Evolutionary conservation across 2,113 vertebrate genomes (phyloP).

Genomic region (Corvus moneduloides): DNA sequence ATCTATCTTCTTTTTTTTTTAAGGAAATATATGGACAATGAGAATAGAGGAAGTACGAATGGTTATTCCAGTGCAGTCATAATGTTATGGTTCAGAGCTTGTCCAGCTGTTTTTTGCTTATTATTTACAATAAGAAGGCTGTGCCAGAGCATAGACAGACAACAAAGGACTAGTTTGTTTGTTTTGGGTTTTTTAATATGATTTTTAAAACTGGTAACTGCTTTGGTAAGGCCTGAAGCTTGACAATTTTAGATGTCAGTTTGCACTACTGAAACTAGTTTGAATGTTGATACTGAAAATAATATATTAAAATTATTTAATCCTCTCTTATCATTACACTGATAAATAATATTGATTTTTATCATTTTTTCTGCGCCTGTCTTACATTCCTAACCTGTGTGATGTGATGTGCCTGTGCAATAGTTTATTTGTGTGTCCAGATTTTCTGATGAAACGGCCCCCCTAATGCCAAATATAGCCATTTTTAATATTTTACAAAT

Average conservation of each 20-base stretch:
- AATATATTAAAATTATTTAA: neutral
- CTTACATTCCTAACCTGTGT: neutral
- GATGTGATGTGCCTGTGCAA: neutral
- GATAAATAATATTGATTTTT: neutral
- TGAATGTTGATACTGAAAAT: neutral
- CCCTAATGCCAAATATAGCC: neutral
- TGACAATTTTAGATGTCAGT: neutral
- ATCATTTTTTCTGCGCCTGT: rapidly evolving
- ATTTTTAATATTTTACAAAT: conserved; percentile 1
- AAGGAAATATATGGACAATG: neutral
- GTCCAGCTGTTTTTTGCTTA: neutral
- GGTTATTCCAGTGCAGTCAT: neutral
- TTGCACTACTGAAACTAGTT: neutral
- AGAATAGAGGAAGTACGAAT: neutral
- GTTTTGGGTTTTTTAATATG: neutral
- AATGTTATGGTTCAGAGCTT: neutral
- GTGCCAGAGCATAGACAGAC: neutral
- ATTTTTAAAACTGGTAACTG: neutral
- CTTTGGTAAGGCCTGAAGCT: neutral
- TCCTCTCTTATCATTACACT: neutral
- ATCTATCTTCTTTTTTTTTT: rapidly evolving
- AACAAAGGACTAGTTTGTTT: neutral
- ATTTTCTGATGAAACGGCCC: neutral
- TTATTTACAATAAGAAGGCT: neutral
- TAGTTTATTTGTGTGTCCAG: neutral